Evolutionary conservation across 2,888 invertebrate species (phyloP).

Genomic region (Pyrrhia umbra): DNA sequence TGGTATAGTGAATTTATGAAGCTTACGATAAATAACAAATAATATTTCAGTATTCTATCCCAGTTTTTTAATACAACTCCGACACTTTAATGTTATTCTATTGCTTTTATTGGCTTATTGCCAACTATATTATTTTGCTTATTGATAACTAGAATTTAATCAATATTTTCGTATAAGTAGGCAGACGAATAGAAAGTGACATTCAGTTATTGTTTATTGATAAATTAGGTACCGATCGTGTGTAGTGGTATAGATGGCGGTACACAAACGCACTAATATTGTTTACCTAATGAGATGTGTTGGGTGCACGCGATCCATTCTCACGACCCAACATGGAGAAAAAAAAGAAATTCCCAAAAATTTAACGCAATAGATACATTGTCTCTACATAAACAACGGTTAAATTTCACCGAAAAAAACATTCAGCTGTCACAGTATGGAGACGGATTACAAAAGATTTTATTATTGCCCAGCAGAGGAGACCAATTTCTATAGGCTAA

Average conservation of each 20-base stretch:
- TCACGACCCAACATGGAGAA: slow-evolving; percentile 83
- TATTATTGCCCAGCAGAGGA: neutral
- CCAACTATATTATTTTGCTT: neutral
- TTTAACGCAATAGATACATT: slow-evolving; percentile 87
- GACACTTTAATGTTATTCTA: too few species aligned
- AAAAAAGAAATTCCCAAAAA: slow-evolving; percentile 82
- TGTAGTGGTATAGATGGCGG: slow-evolving; percentile 59
- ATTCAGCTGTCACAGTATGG: slow-evolving; percentile 66
- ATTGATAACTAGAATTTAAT: slow-evolving; percentile 12
- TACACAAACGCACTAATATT: slow-evolving; percentile 79
- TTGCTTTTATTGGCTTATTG: too few species aligned
- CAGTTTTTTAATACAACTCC: too few species aligned
- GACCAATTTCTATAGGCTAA: neutral
- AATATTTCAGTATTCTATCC: too few species aligned
- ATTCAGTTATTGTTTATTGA: slow-evolving; percentile 14
- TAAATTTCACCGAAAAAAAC: slow-evolving; percentile 80
- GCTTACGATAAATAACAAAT: too few species aligned
- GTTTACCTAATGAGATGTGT: slow-evolving; percentile 86
- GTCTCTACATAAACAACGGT: slow-evolving; percentile 86
- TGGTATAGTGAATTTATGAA: too few species aligned
- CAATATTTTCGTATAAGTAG: neutral
- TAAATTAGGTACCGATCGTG: slow-evolving; percentile 59
- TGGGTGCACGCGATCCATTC: slow-evolving; percentile 83
- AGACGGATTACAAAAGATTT: slow-evolving; percentile 55
- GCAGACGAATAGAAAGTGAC: neutral